Evolutionary conservation across 2,113 vertebrate species (phyloP).

Genomic region (Pterocles orientalis): DNA sequence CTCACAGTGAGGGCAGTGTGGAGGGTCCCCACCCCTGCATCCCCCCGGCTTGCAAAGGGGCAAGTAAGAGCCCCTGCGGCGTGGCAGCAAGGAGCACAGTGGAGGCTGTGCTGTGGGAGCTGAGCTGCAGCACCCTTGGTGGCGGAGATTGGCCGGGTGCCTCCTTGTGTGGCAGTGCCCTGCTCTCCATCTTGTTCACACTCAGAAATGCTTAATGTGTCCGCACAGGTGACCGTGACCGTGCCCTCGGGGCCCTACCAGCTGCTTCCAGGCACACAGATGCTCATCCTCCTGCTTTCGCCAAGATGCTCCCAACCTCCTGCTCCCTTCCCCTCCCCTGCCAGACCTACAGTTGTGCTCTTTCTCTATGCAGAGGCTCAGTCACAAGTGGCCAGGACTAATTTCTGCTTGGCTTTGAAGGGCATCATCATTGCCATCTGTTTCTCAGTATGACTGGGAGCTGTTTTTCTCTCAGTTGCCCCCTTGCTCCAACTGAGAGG

Average conservation of each 20-base stretch:
- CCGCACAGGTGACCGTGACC: background rate
- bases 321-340: background rate
- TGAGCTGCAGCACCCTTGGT: background rate
- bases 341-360: background rate
- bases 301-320: background rate
- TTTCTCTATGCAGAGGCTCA: background rate
- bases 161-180: background rate
- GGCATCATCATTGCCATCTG: background rate
- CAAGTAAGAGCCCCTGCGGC: background rate
- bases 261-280: background rate
- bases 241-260: background rate
- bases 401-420: background rate
- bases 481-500: background rate
- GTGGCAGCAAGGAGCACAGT: accelerated
- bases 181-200: background rate
- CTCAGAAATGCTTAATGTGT: background rate
- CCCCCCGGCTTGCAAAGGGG: background rate
- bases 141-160: background rate
- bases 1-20: background rate
- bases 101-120: background rate
- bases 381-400: background rate
- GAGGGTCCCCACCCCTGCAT: background rate
- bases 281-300: background rate
- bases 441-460: background rate
- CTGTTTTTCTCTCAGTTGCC: background rate